Conservation (phyloP, 2,113 vertebrate species). For the Psephotus haematonotus region DNA sequence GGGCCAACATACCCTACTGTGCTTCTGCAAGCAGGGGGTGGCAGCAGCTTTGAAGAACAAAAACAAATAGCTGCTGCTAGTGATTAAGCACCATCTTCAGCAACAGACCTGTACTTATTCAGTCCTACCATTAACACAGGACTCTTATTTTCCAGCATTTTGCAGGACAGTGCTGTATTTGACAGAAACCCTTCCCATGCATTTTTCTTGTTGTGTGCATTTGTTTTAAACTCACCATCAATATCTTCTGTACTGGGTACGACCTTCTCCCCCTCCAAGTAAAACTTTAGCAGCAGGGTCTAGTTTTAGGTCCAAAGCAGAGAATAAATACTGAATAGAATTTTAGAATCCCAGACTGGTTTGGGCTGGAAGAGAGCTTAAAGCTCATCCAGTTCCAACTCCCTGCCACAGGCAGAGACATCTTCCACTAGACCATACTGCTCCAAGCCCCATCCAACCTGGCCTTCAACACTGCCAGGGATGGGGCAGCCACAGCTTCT, state of each 20-base stretch:
- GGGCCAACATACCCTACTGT: too few relatives aligned
- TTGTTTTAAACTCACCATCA: background rate
- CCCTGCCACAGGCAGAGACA: background rate
- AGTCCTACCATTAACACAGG: background rate
- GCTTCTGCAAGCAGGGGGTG: background rate
- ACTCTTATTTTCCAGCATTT: background rate
- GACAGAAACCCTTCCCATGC: background rate
- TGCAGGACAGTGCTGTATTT: too few relatives aligned
- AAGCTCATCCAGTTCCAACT: background rate
- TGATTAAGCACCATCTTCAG: background rate
- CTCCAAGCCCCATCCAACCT: background rate
- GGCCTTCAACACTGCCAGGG: background rate
- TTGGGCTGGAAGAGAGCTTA: background rate
- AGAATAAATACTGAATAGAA: background rate
- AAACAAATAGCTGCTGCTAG: background rate
- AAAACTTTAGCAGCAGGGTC: background rate
- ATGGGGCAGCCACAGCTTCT: background rate
- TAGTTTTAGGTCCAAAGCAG: background rate
- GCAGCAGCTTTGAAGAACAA: background rate
- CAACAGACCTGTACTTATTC: background rate
- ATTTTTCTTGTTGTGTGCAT: background rate
- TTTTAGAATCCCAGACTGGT: background rate
- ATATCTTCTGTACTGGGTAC: fast-evolving
- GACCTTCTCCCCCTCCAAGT: background rate
- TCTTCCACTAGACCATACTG: background rate